These are phyloP conservation scores for Rhincodon typus DNA, from an alignment of 2,797 vertebrate species.

Conservation along the genomic window DNA sequence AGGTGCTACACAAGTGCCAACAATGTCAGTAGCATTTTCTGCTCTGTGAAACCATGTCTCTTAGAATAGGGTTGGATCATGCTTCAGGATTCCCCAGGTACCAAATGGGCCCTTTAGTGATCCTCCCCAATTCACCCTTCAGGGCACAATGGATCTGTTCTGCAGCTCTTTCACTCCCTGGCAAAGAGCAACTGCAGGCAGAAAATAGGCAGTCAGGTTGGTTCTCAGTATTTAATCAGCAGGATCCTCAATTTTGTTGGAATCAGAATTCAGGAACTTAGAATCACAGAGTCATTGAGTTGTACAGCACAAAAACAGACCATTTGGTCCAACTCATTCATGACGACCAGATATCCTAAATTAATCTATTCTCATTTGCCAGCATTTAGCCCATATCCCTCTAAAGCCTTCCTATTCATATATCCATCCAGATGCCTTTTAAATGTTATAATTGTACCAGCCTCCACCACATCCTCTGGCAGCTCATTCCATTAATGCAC, in stretches of 20 bases:
- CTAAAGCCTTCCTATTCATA: too few relatives aligned
- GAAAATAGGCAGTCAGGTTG: neutral
- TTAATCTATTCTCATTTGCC: too few relatives aligned
- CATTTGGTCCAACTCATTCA: too few relatives aligned
- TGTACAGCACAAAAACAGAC: too few relatives aligned
- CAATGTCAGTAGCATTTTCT: neutral
- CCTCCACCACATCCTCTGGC: too few relatives aligned
- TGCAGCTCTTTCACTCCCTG: neutral
- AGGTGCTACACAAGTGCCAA: neutral
- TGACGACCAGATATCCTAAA: too few relatives aligned
- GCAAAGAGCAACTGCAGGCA: neutral
- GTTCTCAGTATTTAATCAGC: neutral
- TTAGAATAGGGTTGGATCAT: neutral
- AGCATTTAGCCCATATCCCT: too few relatives aligned
- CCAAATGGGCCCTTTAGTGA: neutral
- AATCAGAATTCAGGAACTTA: neutral
- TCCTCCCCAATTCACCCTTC: neutral
- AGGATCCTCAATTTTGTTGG: neutral
- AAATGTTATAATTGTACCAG: too few relatives aligned
- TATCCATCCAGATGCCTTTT: too few relatives aligned
- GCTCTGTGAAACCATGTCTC: neutral
- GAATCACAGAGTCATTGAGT: too few relatives aligned
- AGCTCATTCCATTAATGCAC: too few relatives aligned
- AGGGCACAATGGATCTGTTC: neutral
- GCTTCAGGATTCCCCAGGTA: neutral